phyloP scores from a whole-genome alignment of 2,797 vertebrate species.

The Schizopygopsis malacanthus region DNA sequence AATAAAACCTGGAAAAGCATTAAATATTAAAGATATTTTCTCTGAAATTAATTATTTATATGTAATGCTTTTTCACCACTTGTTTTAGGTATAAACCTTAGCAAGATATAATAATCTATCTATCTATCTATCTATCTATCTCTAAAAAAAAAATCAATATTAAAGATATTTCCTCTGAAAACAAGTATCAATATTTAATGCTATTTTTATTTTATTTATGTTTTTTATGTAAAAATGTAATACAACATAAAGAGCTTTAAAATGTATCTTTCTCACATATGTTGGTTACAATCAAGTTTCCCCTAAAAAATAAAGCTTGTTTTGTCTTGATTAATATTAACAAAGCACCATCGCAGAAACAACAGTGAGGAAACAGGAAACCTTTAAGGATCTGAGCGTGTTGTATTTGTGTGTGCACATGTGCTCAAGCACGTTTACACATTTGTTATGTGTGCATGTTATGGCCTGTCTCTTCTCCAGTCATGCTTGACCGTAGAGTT shows the following conservation, averaged over 20 bases:
- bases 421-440: neutral
- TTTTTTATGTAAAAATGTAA: neutral
- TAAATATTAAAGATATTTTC: no score
- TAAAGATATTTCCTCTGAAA: neutral
- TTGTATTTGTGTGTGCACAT: constrained; percentile 11
- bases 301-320: neutral
- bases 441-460: neutral
- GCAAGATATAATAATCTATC: no score
- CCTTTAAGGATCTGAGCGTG: neutral
- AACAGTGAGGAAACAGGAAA: neutral
- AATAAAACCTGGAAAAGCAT: no score
- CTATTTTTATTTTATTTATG: neutral
- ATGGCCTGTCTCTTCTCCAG: constrained; percentile 23
- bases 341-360: neutral
- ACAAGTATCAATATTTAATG: neutral
- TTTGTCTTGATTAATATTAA: neutral
- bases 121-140: no score
- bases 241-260: neutral
- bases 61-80: no score
- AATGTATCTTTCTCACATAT: neutral
- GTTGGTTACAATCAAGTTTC: neutral
- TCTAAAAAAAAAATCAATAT: neutral
- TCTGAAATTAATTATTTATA: no score
- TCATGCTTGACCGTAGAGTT: constrained; percentile 22
- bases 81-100: no score